Evolutionary conservation across 2,113 vertebrate genomes (phyloP).

Genomic region (Atractosteus spatula): DNA sequence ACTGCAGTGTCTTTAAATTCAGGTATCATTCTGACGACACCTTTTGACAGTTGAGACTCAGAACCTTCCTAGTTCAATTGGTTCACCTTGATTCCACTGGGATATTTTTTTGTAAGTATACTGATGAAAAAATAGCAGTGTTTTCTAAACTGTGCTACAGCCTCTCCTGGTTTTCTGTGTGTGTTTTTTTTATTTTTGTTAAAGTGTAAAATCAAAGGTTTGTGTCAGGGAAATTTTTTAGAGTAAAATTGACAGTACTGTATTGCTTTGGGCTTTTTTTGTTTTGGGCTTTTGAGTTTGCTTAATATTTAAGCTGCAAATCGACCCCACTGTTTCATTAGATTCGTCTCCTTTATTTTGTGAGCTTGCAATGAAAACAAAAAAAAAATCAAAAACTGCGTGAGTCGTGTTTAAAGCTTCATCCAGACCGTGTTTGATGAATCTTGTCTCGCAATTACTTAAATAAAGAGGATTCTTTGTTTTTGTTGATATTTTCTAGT

Average conservation of each 20-base stretch:
- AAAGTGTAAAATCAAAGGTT: conserved; percentile 56
- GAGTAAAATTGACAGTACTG: conserved; percentile 57
- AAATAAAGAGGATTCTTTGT: conserved; percentile 59
- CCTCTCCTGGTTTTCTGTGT: too few species aligned
- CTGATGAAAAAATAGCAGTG: too few species aligned
- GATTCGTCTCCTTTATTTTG: conserved; percentile 70
- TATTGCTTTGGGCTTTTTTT: conserved; percentile 64
- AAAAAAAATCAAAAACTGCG: conserved; percentile 43
- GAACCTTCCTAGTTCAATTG: too few species aligned
- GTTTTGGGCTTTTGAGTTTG: conserved; percentile 65
- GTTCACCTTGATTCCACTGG: too few species aligned
- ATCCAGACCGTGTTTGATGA: conserved; percentile 71
- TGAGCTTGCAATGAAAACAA: conserved; percentile 68
- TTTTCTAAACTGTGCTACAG: too few species aligned
- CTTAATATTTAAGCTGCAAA: conserved; percentile 83
- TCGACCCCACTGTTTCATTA: conserved; percentile 65
- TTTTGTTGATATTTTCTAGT: neutral
- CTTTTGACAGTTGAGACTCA: too few species aligned
- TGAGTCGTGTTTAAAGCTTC: conserved; percentile 61
- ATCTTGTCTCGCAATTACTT: conserved; percentile 74
- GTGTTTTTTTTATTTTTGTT: conserved; percentile 50
- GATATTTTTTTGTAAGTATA: too few species aligned
- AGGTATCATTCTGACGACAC: too few species aligned
- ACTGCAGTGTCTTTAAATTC: too few species aligned
- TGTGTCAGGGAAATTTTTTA: conserved; percentile 64